A percentile compares a stretch with the other conserved stretches of the same genome.
phyloP scores from a whole-genome alignment of 2,888 invertebrate genomes.

The Minunthozetes semirufus region DNA sequence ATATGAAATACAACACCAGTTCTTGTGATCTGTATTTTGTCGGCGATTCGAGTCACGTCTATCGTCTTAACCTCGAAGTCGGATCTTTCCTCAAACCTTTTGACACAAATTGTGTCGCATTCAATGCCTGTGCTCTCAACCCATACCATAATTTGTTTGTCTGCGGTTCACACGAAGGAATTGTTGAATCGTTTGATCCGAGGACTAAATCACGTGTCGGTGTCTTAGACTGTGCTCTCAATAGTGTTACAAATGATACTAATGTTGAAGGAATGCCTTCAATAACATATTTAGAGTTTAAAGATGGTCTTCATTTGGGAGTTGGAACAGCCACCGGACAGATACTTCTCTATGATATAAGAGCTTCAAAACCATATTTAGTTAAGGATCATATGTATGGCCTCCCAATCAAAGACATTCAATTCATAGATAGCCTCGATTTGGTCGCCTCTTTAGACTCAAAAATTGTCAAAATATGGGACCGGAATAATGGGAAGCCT shows the following conservation, averaged over 20 bases:
- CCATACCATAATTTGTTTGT: slow-evolving; percentile 77
- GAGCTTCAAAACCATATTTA: slow-evolving; percentile 76
- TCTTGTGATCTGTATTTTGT: slow-evolving; percentile 88
- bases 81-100: slow-evolving; percentile 87
- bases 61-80: slow-evolving; percentile 86
- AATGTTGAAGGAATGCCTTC: slow-evolving; percentile 56
- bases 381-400: slow-evolving; percentile 94
- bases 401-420: slow-evolving; percentile 77
- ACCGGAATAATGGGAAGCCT: slow-evolving; percentile 78
- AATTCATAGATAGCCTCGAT: slow-evolving; percentile 63
- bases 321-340: slow-evolving; percentile 93
- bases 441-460: slow-evolving; percentile 82
- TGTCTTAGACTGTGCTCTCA: slow-evolving; percentile 72
- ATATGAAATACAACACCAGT: slow-evolving; percentile 79
- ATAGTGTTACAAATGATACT: slow-evolving; percentile 56
- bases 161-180: slow-evolving; percentile 81
- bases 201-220: slow-evolving; percentile 68
- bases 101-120: slow-evolving; percentile 58
- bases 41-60: slow-evolving; percentile 75
- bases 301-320: slow-evolving; percentile 57
- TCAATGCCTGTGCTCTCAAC: slow-evolving; percentile 80
- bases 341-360: slow-evolving; percentile 79
- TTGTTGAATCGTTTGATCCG: slow-evolving; percentile 95
- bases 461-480: slow-evolving; percentile 83
- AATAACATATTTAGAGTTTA: slow-evolving; percentile 62